phyloP scores from a whole-genome alignment of 2,113 vertebrate species.

The Tringa solitaria region DNA sequence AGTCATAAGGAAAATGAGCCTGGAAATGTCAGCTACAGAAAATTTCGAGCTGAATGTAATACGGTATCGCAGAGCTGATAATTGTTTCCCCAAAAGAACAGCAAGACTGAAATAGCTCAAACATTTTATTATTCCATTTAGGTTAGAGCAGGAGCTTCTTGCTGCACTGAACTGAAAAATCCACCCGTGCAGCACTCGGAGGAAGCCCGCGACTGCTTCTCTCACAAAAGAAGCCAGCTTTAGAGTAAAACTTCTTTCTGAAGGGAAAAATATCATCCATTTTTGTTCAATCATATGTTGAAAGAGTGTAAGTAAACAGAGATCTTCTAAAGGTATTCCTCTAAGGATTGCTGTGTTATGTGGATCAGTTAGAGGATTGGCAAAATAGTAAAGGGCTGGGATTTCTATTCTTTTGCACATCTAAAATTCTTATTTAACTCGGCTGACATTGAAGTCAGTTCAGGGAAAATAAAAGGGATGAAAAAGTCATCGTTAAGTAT shows the following conservation, averaged over 20 bases:
- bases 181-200: neutral
- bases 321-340: constrained; percentile 34
- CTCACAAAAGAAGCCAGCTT: neutral
- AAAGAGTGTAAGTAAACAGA: constrained; percentile 36
- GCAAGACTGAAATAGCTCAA: constrained; percentile 52
- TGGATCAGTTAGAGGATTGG: neutral
- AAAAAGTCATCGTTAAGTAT: neutral
- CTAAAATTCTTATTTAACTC: constrained; percentile 40
- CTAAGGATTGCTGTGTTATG: neutral
- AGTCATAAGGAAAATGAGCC: constrained; percentile 27
- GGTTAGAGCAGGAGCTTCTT: neutral
- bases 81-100: constrained; percentile 55
- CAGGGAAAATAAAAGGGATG: constrained; percentile 8
- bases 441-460: neutral
- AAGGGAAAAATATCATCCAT: neutral
- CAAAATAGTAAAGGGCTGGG: neutral
- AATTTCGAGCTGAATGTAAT: constrained; percentile 32
- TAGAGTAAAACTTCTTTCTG: neutral
- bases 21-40: constrained; percentile 51
- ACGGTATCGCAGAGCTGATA: constrained; percentile 36
- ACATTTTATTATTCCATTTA: constrained; percentile 58
- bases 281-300: constrained; percentile 16
- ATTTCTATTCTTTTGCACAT: neutral
- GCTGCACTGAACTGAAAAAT: constrained; percentile 24
- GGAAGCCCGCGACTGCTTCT: neutral